These are phyloP conservation scores for Andrena bucephala DNA, from an alignment of 2,888 invertebrate genomes.

Conservation along the genomic window DNA sequence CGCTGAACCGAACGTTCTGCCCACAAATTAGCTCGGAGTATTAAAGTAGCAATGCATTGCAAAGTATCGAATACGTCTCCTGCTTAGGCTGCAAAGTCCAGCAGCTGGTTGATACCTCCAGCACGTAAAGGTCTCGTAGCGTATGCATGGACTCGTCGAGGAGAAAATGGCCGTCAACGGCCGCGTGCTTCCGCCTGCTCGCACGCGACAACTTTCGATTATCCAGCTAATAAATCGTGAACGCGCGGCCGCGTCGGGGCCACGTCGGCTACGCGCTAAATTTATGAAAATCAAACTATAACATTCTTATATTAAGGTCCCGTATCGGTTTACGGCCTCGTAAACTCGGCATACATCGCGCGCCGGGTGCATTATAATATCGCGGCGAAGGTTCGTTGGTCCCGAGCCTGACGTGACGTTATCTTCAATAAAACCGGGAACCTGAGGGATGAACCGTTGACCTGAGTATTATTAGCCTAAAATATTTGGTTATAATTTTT, in stretches of 20 bases:
- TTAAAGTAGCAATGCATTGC: constrained; percentile 14
- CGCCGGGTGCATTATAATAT: constrained; percentile 78
- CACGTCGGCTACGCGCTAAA: constrained; percentile 62
- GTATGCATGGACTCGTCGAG: constrained; percentile 49
- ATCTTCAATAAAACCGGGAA: constrained; percentile 73
- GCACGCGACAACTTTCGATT: constrained; percentile 55
- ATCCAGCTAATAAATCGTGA: constrained; percentile 54
- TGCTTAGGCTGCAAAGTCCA: constrained; percentile 24
- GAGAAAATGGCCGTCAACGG: constrained; percentile 21
- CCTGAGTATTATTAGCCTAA: too few species aligned
- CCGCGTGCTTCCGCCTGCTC: constrained; percentile 25
- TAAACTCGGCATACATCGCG: constrained; percentile 74
- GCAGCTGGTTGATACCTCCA: constrained; percentile 36
- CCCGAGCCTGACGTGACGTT: constrained; percentile 16
- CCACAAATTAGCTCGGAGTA: neutral
- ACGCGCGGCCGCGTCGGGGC: constrained; percentile 40
- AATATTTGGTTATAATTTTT: too few species aligned
- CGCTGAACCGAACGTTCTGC: too few species aligned
- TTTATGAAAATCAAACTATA: constrained; percentile 81
- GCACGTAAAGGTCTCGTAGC: constrained; percentile 39
- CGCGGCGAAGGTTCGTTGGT: constrained; percentile 26
- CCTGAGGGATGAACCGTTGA: neutral
- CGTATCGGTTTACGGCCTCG: constrained; percentile 80
- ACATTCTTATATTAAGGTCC: constrained; percentile 80
- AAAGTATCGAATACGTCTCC: constrained; percentile 11